Conservation (phyloP, 2,797 vertebrate genomes). For the Microctenopoma stevenorrisi region DNA sequence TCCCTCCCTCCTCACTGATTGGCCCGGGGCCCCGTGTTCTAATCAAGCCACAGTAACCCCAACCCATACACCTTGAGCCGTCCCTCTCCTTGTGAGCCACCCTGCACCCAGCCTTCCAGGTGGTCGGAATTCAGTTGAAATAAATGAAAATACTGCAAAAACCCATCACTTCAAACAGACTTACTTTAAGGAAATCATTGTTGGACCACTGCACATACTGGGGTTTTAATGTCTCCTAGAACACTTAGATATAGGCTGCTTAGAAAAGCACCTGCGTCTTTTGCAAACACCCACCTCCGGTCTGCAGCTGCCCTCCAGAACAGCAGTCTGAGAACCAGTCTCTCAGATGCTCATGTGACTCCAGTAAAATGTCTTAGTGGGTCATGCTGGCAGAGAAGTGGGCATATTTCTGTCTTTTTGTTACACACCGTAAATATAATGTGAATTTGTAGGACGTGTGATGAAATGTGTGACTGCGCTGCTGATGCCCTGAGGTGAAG, state of each 20-base stretch:
- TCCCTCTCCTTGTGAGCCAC: too few species aligned
- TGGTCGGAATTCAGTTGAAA: too few species aligned
- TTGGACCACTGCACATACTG: too few species aligned
- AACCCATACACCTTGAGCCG: too few species aligned
- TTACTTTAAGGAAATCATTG: too few species aligned
- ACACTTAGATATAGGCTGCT: not conserved
- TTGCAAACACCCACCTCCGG: not conserved
- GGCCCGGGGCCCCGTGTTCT: too few species aligned
- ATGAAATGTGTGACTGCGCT: slow-evolving; percentile 40
- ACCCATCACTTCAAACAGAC: too few species aligned
- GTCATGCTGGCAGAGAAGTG: not conserved
- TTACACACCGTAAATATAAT: not conserved
- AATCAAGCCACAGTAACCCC: too few species aligned
- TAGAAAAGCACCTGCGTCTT: not conserved
- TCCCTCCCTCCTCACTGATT: too few species aligned
- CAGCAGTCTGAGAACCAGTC: not conserved
- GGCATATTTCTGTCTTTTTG: not conserved
- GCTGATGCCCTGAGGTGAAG: slow-evolving; percentile 10
- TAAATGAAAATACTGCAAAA: too few species aligned
- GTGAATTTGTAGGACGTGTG: slow-evolving; percentile 23
- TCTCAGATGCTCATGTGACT: slow-evolving; percentile 32
- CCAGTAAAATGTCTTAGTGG: not conserved
- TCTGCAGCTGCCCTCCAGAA: not conserved
- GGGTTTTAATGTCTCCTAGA: too few species aligned
- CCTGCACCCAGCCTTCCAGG: too few species aligned